Evolutionary conservation across 2,113 vertebrate genomes (phyloP), one percentile per base, ranked within the genome.

Genomic region (Ailuropoda melanoleuca): DNA sequence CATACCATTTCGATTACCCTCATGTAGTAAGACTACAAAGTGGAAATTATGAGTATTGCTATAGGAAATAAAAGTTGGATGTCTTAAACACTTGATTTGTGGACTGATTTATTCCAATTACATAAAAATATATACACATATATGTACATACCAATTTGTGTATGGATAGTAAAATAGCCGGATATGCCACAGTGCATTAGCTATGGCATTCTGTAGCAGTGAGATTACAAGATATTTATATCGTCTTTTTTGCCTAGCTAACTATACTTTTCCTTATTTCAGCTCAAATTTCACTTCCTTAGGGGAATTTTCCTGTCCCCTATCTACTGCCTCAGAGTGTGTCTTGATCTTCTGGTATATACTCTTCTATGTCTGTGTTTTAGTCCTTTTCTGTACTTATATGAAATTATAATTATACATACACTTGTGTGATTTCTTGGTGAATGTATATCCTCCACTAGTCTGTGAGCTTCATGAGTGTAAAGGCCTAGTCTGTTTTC

Each of bases 401-500:
- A 19, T 34, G 8, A 48, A 24, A 64, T 72, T 95, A 50, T 78
- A 93, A 78, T 88, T 90, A 86, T 70, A 60, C 37, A 78, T 89
- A 74, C 8, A 85, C 29, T 75, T 66, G 6, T 88, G 48, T 92
- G 78, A 68, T 86, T 94, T 92, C 84, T 93, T 75, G 66, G 74
- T 89, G 89, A 86, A 64, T 96, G 23, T 78, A 37, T 46, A 88
- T 74, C 72, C 31, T 14, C 23, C 8, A 19, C 23, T 92, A 88
- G 53, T 89, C 78, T 66, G 39, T 95, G 56, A 81, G 19, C 56
- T 94, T 94, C 50, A 94, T 62, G 7, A 70, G 89, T 82, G 10
- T n/a, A 94, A 97, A 97, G 39, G 72, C 11, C 24, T 70, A 68
- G 50, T 60, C 55, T 88, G 66, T 88, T 93, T 97, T 74, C 29